These are phyloP conservation scores for Diceros bicornis DNA, from an alignment of 2,797 vertebrate species.

Conservation along the genomic window DNA sequence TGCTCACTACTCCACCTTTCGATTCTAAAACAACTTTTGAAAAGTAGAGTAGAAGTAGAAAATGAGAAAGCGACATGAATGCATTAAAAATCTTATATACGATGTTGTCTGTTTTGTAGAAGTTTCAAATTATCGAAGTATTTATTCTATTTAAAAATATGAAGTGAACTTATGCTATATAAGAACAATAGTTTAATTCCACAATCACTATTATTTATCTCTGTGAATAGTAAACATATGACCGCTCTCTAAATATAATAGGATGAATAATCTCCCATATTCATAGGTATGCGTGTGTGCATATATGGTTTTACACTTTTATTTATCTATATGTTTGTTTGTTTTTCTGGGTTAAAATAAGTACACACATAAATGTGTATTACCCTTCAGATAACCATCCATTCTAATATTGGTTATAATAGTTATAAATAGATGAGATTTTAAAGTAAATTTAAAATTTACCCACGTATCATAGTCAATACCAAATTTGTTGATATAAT, in stretches of 20 bases:
- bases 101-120: not conserved
- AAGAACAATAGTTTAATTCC: not conserved
- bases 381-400: not conserved
- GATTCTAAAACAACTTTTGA: not conserved
- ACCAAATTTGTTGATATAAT: not conserved
- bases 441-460: conserved; percentile 1
- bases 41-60: not conserved
- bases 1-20: not conserved
- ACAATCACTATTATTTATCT: not conserved
- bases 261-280: not conserved
- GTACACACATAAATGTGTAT: not conserved
- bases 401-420: not conserved
- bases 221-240: not conserved
- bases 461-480: not conserved
- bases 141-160: not conserved
- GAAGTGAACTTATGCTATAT: not conserved
- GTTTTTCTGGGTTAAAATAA: not conserved
- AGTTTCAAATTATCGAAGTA: not conserved
- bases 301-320: not conserved
- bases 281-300: not conserved
- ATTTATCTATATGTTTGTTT: not conserved
- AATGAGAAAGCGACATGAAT: not conserved
- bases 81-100: not conserved
- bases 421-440: not conserved
- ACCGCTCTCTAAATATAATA: not conserved